A percentile compares a stretch with the other conserved stretches of the same genome.
Evolutionary conservation across 2,888 invertebrate genomes (phyloP).

Genomic region (Eristalis arbustorum): DNA sequence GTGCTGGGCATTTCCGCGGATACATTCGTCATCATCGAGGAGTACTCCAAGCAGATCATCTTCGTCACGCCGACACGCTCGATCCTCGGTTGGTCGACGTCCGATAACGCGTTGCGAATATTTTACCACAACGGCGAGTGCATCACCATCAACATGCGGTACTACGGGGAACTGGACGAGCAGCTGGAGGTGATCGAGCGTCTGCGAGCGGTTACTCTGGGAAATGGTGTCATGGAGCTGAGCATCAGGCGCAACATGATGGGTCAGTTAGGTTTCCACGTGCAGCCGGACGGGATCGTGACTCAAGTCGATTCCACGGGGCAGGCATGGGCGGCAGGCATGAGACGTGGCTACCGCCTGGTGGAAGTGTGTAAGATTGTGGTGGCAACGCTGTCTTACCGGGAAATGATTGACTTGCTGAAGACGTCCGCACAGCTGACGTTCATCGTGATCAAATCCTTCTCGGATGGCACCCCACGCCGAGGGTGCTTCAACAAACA

Average conservation of each 20-base stretch:
- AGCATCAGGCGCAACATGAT: constrained; percentile 89
- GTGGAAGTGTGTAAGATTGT: constrained; percentile 96
- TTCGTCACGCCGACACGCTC: constrained; percentile 92
- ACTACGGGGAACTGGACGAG: constrained; percentile 86
- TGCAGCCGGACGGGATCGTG: constrained; percentile 95
- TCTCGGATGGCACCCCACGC: constrained; percentile 85
- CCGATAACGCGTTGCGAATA: constrained; percentile 85
- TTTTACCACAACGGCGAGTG: constrained; percentile 98
- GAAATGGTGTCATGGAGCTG: constrained; percentile 89
- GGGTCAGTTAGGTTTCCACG: constrained; percentile 93
- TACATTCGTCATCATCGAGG: constrained; percentile 92
- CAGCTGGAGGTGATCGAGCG: constrained; percentile 89
- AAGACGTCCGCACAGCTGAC: constrained; percentile 94
- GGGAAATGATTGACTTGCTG: constrained; percentile 95
- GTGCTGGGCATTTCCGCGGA: constrained; percentile 93
- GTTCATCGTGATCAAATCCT: constrained; percentile 89
- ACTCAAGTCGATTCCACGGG: constrained; percentile 83
- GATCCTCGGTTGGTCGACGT: constrained; percentile 84
- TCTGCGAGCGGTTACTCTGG: constrained; percentile 83
- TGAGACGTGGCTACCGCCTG: constrained; percentile 92
- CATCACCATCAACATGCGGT: constrained; percentile 88
- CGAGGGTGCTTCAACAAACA: constrained; percentile 85
- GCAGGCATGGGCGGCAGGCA: constrained; percentile 87
- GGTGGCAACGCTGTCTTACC: constrained; percentile 92
- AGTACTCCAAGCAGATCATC: constrained; percentile 89